phyloP scores from a whole-genome alignment of 2,888 invertebrate genomes.

The Ecliptopera silaceata region DNA sequence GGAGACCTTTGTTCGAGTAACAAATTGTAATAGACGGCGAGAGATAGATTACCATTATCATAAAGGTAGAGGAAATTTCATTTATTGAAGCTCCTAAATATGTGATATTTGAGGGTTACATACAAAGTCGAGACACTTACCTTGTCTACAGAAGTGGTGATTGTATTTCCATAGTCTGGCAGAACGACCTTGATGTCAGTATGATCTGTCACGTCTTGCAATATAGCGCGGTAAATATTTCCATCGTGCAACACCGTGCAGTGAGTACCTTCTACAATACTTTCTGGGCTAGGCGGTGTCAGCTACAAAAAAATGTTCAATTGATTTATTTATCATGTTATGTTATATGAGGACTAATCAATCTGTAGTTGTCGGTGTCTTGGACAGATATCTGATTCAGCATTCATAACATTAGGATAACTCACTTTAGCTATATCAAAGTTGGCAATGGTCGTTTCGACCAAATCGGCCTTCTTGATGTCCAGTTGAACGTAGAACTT shows the following conservation, averaged over 20 bases:
- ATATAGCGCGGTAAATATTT: conserved; percentile 69
- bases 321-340: too few species aligned
- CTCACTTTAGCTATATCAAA: conserved; percentile 61
- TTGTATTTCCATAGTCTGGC: conserved; percentile 69
- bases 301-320: conserved; percentile 55
- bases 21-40: too few species aligned
- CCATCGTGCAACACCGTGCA: conserved; percentile 69
- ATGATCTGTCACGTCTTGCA: conserved; percentile 58
- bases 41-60: too few species aligned
- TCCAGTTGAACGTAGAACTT: conserved; percentile 72
- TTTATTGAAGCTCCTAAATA: too few species aligned
- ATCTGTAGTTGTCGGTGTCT: too few species aligned
- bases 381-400: too few species aligned
- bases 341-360: too few species aligned
- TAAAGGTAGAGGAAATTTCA: too few species aligned
- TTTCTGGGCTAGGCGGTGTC: conserved; percentile 58
- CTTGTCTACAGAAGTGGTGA: conserved; percentile 62
- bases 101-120: background rate
- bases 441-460: conserved; percentile 66
- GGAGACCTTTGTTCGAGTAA: too few species aligned
- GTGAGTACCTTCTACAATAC: conserved; percentile 62
- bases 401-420: background rate
- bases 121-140: conserved; percentile 52
- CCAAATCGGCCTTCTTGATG: conserved; percentile 66
- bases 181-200: conserved; percentile 58